phyloP scores from a whole-genome alignment of 2,888 invertebrate genomes.

The Dicyrtomina minuta region DNA sequence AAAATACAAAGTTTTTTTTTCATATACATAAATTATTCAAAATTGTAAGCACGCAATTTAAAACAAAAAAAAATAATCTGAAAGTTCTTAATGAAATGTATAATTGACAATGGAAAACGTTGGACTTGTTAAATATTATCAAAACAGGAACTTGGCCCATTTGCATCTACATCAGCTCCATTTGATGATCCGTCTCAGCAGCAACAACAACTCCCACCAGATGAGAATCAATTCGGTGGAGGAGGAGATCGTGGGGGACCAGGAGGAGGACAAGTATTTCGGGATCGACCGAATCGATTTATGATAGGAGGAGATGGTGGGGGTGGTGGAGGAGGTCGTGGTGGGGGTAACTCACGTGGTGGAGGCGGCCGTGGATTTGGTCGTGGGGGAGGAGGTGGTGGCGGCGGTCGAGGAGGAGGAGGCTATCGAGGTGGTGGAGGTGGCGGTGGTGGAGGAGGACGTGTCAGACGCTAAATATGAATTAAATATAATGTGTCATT shows the following conservation, averaged over 20 bases:
- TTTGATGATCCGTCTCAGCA: not conserved
- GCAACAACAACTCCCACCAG: not conserved
- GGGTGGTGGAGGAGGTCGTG: slow-evolving; percentile 38
- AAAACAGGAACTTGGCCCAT: slow-evolving; percentile 51
- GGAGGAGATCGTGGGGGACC: slow-evolving; percentile 42
- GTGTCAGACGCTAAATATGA: not conserved
- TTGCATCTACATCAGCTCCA: too few species aligned
- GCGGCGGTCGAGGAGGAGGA: slow-evolving; percentile 32
- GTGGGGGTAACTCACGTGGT: slow-evolving; percentile 35
- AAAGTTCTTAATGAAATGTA: too few species aligned
- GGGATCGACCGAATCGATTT: slow-evolving; percentile 38
- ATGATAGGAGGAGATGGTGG: too few species aligned
- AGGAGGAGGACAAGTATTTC: slow-evolving; percentile 39
- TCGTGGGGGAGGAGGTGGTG: slow-evolving; percentile 18
- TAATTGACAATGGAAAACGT: not conserved
- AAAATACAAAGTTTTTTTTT: too few species aligned
- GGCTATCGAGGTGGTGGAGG: slow-evolving; percentile 37
- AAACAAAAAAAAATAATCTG: too few species aligned
- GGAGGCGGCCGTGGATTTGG: slow-evolving; percentile 34
- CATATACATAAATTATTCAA: too few species aligned
- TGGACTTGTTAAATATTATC: not conserved
- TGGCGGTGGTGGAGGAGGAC: slow-evolving; percentile 34
- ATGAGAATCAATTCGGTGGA: slow-evolving; percentile 42
- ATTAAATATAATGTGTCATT: too few species aligned
- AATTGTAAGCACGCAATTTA: too few species aligned